phyloP scores from a whole-genome alignment of 2,113 vertebrate genomes.

The Hippoglossus stenolepis region DNA sequence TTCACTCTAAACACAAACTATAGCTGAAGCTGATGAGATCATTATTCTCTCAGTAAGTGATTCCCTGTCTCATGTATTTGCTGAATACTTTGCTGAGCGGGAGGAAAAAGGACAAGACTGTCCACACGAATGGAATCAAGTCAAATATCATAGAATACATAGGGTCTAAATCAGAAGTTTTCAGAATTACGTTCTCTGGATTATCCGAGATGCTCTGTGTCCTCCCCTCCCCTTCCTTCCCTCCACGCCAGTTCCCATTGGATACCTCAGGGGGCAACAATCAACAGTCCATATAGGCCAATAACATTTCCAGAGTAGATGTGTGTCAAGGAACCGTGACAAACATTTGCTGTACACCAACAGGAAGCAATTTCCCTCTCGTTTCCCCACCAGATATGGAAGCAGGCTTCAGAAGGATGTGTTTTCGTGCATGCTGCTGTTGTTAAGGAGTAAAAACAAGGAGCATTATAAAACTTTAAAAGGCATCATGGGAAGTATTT shows the following conservation, averaged over 20 bases:
- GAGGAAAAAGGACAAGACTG: no score
- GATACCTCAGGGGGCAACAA: constrained; percentile 1
- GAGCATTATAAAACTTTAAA: constrained; percentile 50
- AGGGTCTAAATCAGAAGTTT: background rate
- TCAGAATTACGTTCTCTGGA: background rate
- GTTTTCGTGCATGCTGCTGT: background rate
- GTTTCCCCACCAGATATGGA: constrained; percentile 40
- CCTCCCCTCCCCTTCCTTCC: background rate
- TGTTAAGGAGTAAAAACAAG: constrained; percentile 34
- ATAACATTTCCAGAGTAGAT: constrained; percentile 37
- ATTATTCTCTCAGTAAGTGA: no score
- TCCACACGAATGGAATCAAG: background rate
- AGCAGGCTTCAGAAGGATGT: constrained; percentile 14
- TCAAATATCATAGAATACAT: background rate
- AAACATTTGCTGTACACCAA: constrained; percentile 51
- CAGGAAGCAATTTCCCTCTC: constrained; percentile 56
- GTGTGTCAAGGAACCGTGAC: constrained; percentile 29
- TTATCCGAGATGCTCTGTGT: background rate
- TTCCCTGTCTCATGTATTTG: no score
- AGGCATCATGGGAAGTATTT: constrained; percentile 36
- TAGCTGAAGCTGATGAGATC: no score
- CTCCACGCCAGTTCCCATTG: background rate
- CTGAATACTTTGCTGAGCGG: no score
- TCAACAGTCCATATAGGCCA: constrained; percentile 24
- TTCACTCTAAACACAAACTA: no score